Conservation (phyloP, 2,113 vertebrate species). For the Blennius ocellaris region DNA sequence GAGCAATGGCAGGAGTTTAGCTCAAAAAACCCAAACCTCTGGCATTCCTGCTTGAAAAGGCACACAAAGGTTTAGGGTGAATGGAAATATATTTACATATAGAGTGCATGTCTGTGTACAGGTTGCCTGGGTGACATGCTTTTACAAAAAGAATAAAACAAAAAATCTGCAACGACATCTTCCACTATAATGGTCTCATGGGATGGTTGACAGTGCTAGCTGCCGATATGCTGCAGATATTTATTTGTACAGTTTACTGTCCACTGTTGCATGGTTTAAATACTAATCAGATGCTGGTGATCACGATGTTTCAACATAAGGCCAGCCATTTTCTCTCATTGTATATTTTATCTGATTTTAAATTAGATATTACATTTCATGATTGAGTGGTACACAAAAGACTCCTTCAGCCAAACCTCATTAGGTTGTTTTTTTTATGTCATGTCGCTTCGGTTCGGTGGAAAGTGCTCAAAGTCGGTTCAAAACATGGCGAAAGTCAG, state of each 20-base stretch:
- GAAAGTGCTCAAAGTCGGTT: no score
- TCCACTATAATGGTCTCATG: not conserved
- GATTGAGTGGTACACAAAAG: no score
- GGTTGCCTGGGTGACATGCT: slow-evolving; percentile 5
- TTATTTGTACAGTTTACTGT: not conserved
- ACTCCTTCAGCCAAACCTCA: no score
- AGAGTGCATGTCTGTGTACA: slow-evolving; percentile 1
- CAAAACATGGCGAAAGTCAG: no score
- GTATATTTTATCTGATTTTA: no score
- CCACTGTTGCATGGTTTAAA: no score
- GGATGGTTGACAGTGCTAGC: not conserved
- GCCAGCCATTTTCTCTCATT: no score
- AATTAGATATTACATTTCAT: no score
- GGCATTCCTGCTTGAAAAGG: slow-evolving; percentile 1
- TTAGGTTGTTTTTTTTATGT: no score
- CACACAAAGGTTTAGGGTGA: not conserved
- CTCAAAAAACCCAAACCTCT: slow-evolving; percentile 36
- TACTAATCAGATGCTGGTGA: no score
- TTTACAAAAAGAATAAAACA: slow-evolving; percentile 9
- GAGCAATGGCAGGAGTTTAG: slow-evolving; percentile 25
- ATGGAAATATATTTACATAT: slow-evolving; percentile 3
- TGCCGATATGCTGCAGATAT: not conserved
- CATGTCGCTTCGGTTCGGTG: no score
- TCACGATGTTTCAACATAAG: no score
- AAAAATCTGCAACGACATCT: not conserved